Evolutionary conservation across 2,113 vertebrate genomes (phyloP).

Genomic region (Sakesphorus luctuosus): DNA sequence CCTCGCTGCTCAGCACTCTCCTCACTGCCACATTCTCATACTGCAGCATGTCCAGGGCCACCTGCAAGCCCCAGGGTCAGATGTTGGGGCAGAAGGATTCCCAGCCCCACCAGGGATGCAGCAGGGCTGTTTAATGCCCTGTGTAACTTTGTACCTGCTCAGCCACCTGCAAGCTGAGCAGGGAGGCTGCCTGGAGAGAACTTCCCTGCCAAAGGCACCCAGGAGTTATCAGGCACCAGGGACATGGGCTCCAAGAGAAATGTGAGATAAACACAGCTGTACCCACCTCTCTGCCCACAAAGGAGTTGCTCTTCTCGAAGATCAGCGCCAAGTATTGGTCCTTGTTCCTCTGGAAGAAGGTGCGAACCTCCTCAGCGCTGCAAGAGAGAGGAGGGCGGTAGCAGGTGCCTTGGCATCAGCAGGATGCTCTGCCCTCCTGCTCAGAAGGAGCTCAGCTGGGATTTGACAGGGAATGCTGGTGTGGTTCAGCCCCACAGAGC

Average conservation of each 20-base stretch:
- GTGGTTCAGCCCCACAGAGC: background rate
- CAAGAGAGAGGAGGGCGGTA: constrained; percentile 15
- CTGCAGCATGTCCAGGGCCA: constrained; percentile 90
- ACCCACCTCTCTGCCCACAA: constrained; percentile 90
- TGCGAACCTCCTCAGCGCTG: constrained; percentile 82
- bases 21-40: constrained; percentile 84
- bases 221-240: background rate
- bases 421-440: background rate
- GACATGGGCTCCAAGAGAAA: background rate
- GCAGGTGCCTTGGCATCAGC: background rate
- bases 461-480: background rate
- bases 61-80: constrained; percentile 69
- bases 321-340: constrained; percentile 85
- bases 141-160: background rate
- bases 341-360: constrained; percentile 84
- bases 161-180: background rate
- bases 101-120: background rate
- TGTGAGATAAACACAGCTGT: background rate
- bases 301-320: constrained; percentile 85
- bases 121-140: background rate
- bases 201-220: background rate
- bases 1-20: constrained; percentile 82
- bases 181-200: background rate
- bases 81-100: background rate
- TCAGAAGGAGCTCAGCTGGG: rapidly evolving